Conservation (phyloP, 2,888 invertebrate species). For the Bellardia bayeri region DNA sequence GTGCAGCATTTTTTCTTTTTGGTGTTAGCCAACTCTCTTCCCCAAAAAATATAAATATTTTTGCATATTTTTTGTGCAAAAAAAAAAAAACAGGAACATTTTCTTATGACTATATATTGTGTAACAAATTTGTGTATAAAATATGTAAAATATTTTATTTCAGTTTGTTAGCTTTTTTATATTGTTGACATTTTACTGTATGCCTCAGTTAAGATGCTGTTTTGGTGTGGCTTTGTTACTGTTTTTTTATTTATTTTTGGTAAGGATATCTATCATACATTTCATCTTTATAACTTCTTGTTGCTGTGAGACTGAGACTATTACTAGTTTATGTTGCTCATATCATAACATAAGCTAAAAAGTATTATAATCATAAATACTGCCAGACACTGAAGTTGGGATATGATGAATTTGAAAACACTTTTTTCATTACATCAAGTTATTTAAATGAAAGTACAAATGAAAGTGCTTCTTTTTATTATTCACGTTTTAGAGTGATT, state of each 20-base stretch:
- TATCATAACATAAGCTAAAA: conserved; percentile 56
- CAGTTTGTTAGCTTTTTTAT: conserved; percentile 26
- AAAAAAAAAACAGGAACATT: background rate
- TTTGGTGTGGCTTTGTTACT: conserved; percentile 49
- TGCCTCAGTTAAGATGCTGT: conserved; percentile 36
- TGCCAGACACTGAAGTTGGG: conserved; percentile 13
- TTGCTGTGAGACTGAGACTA: conserved; percentile 46
- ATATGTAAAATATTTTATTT: conserved; percentile 59
- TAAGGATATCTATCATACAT: conserved; percentile 13
- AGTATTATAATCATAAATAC: conserved; percentile 54
- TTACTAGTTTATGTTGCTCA: conserved; percentile 23
- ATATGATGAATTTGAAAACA: too few species aligned
- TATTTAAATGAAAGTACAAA: too few species aligned
- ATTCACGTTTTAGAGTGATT: too few species aligned
- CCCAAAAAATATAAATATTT: conserved; percentile 41
- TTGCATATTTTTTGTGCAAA: conserved; percentile 42
- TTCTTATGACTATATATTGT: conserved; percentile 37
- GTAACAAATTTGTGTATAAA: conserved; percentile 62
- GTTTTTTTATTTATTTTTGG: background rate
- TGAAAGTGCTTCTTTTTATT: too few species aligned
- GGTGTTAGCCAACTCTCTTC: conserved; percentile 43
- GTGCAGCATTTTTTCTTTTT: conserved; percentile 52
- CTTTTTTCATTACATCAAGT: too few species aligned
- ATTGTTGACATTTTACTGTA: conserved; percentile 44
- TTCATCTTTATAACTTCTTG: conserved; percentile 41